Base-by-base conservation (phyloP, 92 coral and sea anemone genomes). In the Phymanthus crucifer region DNA sequence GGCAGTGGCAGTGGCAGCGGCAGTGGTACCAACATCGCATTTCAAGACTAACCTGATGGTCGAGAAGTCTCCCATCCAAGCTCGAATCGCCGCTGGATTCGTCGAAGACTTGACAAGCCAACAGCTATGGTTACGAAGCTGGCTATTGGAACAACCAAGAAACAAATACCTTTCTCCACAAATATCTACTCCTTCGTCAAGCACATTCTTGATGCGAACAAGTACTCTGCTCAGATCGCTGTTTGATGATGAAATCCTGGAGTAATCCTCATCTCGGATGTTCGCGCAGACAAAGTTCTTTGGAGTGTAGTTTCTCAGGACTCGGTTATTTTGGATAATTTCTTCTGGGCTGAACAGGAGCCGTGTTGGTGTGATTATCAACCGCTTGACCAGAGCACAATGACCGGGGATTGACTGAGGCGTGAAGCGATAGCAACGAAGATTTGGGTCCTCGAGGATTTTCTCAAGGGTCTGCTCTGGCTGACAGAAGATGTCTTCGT, bases 41-140 rank as follows among this genome's bases (percentile, higher is more conserved):
- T 45, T 47, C 52, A 14, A 8, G 19, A 61, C 89, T 34, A 78
- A 93, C 99, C 96, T 93, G 81, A 95, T 95, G 23, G 56, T 27
- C 19, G 88, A 87, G 37, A 95, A 90, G 89, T 95, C 99, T 29
- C 99, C 99, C 99, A 95, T 95, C 99, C 99, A 95, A 24, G 67
- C 9, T 24, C 99, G 93, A 65, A 95, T 90, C 38, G 80, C 90
- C 6, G 68, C 82, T n/a, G 99, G 98, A 26, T 88, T 66, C 13
- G 84, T 84, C 5, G 87, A 78, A 33, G 92, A 85, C 69, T 87
- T 85, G 33, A 95, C 98, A 73, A 95, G 81, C 99, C 99, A 95
- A 82, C 95, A 95, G 74, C 99, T 91, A 81, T 95, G 99, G 81
- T 83, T 93, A 27, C 99, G 90, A 40, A 95, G 87, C 82, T 95